phyloP scores from a whole-genome alignment of 53 echinoderm and acorn worm genomes.

The Crossaster papposus region DNA sequence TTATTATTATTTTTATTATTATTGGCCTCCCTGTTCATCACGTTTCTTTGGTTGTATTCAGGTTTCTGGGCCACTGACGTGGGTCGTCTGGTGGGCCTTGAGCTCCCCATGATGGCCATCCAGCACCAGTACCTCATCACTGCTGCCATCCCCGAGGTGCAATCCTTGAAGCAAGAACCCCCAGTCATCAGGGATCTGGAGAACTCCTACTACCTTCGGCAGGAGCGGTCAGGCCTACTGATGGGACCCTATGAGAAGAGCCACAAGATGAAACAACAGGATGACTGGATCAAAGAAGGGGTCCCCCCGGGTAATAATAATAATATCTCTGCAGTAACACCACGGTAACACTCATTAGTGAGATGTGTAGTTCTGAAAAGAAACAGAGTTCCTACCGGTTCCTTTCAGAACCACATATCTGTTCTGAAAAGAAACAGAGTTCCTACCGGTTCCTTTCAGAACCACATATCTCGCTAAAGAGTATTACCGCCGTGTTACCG shows the following conservation, averaged over 20 bases:
- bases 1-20: no score
- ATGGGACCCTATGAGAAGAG: conserved; percentile 91
- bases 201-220: conserved; percentile 90
- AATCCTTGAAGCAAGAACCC: conserved; percentile 76
- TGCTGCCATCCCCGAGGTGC: conserved; percentile 93
- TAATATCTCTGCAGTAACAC: neutral
- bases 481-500: no score
- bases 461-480: no score
- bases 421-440: no score
- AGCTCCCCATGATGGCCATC: conserved; percentile 83
- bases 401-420: no score
- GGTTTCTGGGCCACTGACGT: conserved; percentile 98
- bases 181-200: conserved; percentile 95
- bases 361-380: no score
- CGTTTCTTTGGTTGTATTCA: no score
- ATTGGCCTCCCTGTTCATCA: no score
- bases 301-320: conserved; percentile 82
- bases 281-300: conserved; percentile 86
- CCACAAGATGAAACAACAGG: conserved; percentile 89
- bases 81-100: conserved; percentile 74
- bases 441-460: no score
- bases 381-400: no score
- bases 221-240: conserved; percentile 90
- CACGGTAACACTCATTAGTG: no score
- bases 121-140: conserved; percentile 98